These are phyloP conservation scores for Sparus aurata DNA, from an alignment of 2,797 vertebrate genomes.

Conservation along the genomic window DNA sequence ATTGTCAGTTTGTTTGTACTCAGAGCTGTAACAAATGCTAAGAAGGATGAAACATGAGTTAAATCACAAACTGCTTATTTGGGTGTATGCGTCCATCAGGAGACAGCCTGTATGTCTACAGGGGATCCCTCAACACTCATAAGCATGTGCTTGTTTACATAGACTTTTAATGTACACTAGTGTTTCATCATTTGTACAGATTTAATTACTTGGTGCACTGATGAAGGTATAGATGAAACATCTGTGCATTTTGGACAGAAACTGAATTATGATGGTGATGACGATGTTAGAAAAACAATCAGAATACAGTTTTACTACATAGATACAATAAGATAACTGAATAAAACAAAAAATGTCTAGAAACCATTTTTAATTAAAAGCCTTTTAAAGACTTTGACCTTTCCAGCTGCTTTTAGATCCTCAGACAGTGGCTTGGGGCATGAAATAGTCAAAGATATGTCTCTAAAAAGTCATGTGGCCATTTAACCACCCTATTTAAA, in stretches of 20 bases:
- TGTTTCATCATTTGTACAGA: background rate
- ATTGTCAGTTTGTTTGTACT: background rate
- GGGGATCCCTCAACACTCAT: background rate
- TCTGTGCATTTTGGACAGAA: background rate
- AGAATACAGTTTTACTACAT: too few species aligned
- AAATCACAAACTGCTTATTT: background rate
- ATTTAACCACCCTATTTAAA: background rate
- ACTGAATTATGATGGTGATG: too few species aligned
- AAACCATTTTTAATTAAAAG: too few species aligned
- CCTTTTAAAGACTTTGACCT: too few species aligned
- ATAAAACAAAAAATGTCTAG: too few species aligned
- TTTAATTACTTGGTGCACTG: background rate
- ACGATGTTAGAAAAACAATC: too few species aligned
- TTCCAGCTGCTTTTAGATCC: too few species aligned
- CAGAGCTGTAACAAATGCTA: background rate
- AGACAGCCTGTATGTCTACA: background rate
- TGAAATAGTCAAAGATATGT: background rate
- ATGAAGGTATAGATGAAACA: background rate
- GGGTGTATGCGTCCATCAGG: background rate
- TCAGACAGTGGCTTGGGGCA: too few species aligned
- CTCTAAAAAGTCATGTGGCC: background rate
- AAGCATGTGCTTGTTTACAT: constrained; percentile 8
- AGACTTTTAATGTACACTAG: background rate
- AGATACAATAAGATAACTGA: too few species aligned
- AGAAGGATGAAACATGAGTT: background rate